phyloP scores from a whole-genome alignment of 2,113 vertebrate species.

The Boulengeromyrus knoepffleri region DNA sequence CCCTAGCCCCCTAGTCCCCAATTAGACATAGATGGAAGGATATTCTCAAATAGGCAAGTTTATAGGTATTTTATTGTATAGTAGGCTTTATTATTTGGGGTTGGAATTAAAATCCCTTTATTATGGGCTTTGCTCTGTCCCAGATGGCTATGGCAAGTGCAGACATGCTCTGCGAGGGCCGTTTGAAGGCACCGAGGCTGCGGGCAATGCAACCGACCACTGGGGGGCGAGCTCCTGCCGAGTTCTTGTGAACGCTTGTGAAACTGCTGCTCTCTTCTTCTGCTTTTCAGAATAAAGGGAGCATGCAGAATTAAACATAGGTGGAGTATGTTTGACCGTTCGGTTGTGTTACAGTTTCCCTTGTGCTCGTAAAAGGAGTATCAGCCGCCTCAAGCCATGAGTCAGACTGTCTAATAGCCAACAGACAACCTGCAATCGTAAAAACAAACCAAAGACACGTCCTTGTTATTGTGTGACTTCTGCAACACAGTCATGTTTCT shows the following conservation, averaged over 20 bases:
- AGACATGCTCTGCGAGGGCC: not conserved
- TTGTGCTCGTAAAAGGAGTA: not conserved
- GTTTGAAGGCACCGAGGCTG: not conserved
- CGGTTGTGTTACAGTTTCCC: not conserved
- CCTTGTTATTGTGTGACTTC: not conserved
- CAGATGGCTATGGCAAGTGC: not conserved
- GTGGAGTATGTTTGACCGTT: not conserved
- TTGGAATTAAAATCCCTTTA: not conserved
- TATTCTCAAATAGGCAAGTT: not conserved
- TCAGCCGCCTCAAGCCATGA: not conserved
- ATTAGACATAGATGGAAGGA: not conserved
- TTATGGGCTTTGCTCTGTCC: not conserved
- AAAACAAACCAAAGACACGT: not conserved
- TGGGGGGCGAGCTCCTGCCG: not conserved
- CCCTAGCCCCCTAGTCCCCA: not conserved
- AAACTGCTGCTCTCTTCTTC: not conserved
- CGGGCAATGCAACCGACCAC: not conserved
- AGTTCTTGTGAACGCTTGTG: not conserved
- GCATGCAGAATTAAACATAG: not conserved
- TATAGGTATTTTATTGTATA: not conserved
- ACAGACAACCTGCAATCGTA: not conserved
- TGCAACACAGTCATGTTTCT: not conserved
- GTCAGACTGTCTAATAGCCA: not conserved
- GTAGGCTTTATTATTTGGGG: not conserved
- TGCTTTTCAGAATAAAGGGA: not conserved